These are phyloP conservation scores for Cyprinodon diabolis DNA, from an alignment of 2,797 vertebrate genomes.

Conservation along the genomic window DNA sequence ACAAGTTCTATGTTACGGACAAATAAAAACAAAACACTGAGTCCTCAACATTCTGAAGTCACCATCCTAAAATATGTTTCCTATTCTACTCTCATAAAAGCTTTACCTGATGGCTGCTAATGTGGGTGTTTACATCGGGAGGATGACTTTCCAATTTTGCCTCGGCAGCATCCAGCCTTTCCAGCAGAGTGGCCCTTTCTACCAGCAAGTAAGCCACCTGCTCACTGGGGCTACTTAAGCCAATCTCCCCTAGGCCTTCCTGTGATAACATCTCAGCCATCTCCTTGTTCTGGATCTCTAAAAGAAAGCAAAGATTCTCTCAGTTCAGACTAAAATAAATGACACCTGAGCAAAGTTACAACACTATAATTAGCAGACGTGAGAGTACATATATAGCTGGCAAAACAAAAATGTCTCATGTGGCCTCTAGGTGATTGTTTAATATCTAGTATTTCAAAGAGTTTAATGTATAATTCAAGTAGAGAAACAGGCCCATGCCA, in stretches of 20 bases:
- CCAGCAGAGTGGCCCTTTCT: conserved; percentile 84
- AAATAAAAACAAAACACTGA: not conserved
- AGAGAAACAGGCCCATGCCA: not conserved
- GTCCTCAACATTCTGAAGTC: not conserved
- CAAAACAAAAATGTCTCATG: not conserved
- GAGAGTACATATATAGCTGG: not conserved
- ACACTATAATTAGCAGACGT: not conserved
- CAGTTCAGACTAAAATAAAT: conserved; percentile 4
- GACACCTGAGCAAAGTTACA: not conserved
- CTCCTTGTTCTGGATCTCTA: conserved; percentile 88
- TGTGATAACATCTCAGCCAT: conserved; percentile 88
- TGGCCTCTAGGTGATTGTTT: not conserved
- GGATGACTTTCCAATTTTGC: conserved; percentile 76
- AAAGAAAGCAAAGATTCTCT: conserved; percentile 16
- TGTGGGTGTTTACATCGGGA: conserved; percentile 60
- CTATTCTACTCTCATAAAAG: not conserved
- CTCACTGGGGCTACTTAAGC: conserved; percentile 84
- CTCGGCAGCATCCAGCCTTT: conserved; percentile 81
- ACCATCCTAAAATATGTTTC: not conserved
- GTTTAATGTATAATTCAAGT: too few relatives aligned
- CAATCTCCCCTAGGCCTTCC: conserved; percentile 86
- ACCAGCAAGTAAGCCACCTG: conserved; percentile 89
- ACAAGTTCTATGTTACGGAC: not conserved
- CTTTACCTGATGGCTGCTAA: conserved; percentile 83
- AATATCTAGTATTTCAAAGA: too few relatives aligned